Base-by-base conservation (phyloP, 2,888 invertebrate genomes). In the Drosophila pegasa region DNA sequence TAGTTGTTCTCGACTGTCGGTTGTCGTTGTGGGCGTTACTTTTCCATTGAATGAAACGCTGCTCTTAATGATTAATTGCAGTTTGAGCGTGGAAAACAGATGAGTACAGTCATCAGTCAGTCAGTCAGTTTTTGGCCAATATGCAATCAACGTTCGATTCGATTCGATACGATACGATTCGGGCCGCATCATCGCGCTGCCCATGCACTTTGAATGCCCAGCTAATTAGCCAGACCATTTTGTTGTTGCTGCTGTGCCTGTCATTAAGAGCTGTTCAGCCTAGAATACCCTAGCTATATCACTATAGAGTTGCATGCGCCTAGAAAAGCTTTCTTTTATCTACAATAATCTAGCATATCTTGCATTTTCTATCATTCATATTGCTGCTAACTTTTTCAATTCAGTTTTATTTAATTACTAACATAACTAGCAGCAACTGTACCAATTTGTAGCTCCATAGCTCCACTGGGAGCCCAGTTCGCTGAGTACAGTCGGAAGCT, bases 31-130 rank as follows among this genome's bases (percentile, higher is more conserved):
- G 63, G 77, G 75, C 73, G 75, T 72, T 62, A 41, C 58, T 48
- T 56, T 59, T 50, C 59, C 61, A 43, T 20, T 64, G 63, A 75
- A 65, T 70, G 45, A 72, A 63, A 37, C 60, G 47, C 33, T 71
- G 60, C 69, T 59, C 58, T 43, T 40, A 56, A 70, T 85, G 80
- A 85, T 82, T 85, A 79, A 80, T 85, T 85, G 86, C 73, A 66
- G 57, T 35, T 38, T 31, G 51, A 71, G 37, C 50, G 7, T 33
- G 33, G 57, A 52, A 14, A 16, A 33, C 52, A 43, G 25, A 29
- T 68, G 25, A 63, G 45, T 59, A 31, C 35, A 61, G 47, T 63
- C 55, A 64, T 54, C 54, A 37, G 41, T 57, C 35, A 54, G 14
- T 54, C 54, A 37, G 41, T 57, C 35, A 54, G 14, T 55, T 52